Conservation (phyloP, 1,140 invertebrate genomes). For the Drosophila gunungcola region DNA sequence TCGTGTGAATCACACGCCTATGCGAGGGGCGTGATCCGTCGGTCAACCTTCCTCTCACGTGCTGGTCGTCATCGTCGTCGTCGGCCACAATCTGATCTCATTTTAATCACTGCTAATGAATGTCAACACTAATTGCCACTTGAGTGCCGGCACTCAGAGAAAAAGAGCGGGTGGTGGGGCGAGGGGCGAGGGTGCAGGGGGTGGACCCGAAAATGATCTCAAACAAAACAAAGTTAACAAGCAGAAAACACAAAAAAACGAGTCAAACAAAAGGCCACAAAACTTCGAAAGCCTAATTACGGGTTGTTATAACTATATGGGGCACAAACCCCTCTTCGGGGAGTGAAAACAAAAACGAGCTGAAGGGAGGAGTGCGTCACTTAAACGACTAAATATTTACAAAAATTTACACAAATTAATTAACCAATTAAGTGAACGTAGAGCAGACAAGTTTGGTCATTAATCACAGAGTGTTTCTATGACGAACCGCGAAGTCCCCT, state of each 20-base stretch:
- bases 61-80: slow-evolving; percentile 56
- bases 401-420: slow-evolving; percentile 62
- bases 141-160: slow-evolving; percentile 26
- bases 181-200: slow-evolving; percentile 2
- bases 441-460: slow-evolving; percentile 30
- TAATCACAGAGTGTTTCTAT: slow-evolving; percentile 36
- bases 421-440: slow-evolving; percentile 52
- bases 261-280: slow-evolving; percentile 47
- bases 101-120: slow-evolving; percentile 78
- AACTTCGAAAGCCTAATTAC: slow-evolving; percentile 49
- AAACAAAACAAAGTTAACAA: slow-evolving; percentile 49
- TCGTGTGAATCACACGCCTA: slow-evolving; percentile 56
- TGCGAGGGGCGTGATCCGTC: slow-evolving; percentile 16
- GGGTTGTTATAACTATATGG: slow-evolving; percentile 31
- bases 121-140: slow-evolving; percentile 77
- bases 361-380: slow-evolving; percentile 19
- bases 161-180: not conserved
- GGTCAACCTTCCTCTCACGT: slow-evolving; percentile 49
- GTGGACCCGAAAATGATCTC: slow-evolving; percentile 41
- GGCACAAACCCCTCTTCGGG: slow-evolving; percentile 14
- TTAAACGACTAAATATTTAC: slow-evolving; percentile 58
- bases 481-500: slow-evolving; percentile 8
- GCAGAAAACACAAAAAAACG: slow-evolving; percentile 20
- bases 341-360: no score
- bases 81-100: slow-evolving; percentile 70